A percentile compares a stretch with the other conserved stretches of the same genome.
These are phyloP conservation scores for Poecile montanus DNA, from an alignment of 2,797 vertebrate species.

Conservation along the genomic window DNA sequence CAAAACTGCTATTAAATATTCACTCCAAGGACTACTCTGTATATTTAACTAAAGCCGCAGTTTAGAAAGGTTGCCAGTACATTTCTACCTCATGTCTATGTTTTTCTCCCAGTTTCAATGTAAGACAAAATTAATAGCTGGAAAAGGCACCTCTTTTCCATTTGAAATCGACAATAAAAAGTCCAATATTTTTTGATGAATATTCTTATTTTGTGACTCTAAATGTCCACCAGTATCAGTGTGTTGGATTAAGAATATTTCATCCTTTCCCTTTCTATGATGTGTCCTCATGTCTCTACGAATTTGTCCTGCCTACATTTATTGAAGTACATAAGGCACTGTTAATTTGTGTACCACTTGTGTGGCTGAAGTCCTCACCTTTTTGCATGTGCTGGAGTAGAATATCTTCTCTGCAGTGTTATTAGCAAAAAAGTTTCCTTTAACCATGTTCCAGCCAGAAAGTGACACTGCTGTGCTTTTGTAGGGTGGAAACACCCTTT, in stretches of 20 bases:
- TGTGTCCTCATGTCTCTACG: not conserved
- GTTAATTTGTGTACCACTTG: not conserved
- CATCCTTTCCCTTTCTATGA: not conserved
- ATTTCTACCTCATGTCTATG: not conserved
- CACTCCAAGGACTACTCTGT: constrained; percentile 37
- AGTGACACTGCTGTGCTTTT: not conserved
- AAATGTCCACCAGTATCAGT: not conserved
- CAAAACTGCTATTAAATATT: constrained; percentile 50
- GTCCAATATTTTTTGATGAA: not conserved
- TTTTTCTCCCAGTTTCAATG: not conserved
- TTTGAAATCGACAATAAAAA: not conserved
- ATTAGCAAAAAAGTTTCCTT: not conserved
- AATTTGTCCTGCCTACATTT: not conserved
- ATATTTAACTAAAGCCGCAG: constrained; percentile 26
- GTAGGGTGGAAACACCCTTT: not conserved
- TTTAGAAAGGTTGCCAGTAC: constrained; percentile 7
- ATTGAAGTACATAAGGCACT: not conserved
- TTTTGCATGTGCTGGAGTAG: not conserved
- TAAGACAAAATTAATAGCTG: not conserved
- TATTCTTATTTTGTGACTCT: not conserved
- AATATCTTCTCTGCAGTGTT: not conserved
- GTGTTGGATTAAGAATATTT: not conserved
- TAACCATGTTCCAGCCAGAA: not conserved
- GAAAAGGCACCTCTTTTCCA: not conserved
- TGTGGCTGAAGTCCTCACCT: not conserved